These are phyloP conservation scores for Papilio xuthus DNA, from an alignment of 1,140 invertebrate genomes.

Conservation along the genomic window DNA sequence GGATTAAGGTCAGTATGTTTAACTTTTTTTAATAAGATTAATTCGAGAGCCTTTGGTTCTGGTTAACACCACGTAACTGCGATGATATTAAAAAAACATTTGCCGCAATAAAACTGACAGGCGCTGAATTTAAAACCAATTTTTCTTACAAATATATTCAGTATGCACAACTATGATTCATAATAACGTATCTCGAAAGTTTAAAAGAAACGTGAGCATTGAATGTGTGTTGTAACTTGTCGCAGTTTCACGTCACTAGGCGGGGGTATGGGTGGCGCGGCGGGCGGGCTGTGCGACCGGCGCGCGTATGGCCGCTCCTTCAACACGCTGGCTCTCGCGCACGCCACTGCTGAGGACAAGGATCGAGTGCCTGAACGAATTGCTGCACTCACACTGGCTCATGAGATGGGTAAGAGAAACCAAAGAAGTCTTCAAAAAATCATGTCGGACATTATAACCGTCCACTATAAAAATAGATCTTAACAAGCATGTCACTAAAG, in stretches of 20 bases:
- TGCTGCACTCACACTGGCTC: conserved; percentile 65
- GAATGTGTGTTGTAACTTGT: background rate
- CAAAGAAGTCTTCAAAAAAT: background rate
- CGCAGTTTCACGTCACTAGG: conserved; percentile 72
- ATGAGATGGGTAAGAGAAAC: conserved; percentile 65
- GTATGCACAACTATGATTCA: background rate
- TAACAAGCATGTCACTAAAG: too few species aligned
- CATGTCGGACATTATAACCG: too few species aligned
- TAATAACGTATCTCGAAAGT: background rate
- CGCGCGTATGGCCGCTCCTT: conserved; percentile 69
- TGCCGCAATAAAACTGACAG: background rate
- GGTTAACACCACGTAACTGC: background rate
- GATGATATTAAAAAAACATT: background rate
- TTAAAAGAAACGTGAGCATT: background rate
- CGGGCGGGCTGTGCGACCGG: conserved; percentile 70
- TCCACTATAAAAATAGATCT: too few species aligned
- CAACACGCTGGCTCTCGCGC: conserved; percentile 72
- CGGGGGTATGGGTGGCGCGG: conserved; percentile 68
- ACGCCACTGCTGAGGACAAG: conserved; percentile 56
- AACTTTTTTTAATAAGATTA: conserved; percentile 1
- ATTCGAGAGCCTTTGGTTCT: background rate
- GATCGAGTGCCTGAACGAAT: conserved; percentile 68
- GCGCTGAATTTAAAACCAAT: background rate
- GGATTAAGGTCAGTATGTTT: conserved; percentile 61
- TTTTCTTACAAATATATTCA: background rate